Percentiles rank a stretch among this genome's conserved stretches.
These are phyloP conservation scores for Lucilia cuprina DNA, from an alignment of 1,140 invertebrate genomes.

Conservation along the genomic window DNA sequence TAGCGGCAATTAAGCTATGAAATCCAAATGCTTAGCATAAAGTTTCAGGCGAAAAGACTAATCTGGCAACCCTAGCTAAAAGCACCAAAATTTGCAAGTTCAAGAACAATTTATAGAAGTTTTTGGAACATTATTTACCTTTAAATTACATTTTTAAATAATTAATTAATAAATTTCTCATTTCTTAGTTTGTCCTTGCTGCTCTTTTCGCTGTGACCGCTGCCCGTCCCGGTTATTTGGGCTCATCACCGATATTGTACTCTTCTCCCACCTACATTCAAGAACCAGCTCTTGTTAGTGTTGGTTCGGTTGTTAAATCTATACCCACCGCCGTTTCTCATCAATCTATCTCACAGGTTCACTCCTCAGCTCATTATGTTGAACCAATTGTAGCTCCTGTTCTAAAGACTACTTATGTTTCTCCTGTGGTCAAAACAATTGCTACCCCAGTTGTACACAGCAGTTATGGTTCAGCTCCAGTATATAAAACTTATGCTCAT, in stretches of 20 bases:
- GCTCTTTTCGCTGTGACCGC: conserved; percentile 68
- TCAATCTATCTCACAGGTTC: conserved; percentile 62
- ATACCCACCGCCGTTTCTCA: conserved; percentile 64
- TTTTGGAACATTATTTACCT: no score
- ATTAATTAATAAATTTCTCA: no score
- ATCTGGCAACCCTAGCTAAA: no score
- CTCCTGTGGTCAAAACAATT: no score
- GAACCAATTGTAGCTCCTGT: conserved; percentile 39
- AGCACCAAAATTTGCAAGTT: no score
- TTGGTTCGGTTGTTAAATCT: conserved; percentile 56
- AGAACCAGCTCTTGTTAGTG: conserved; percentile 51
- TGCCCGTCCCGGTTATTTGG: conserved; percentile 65
- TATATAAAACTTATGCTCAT: conserved; percentile 43
- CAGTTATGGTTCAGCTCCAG: conserved; percentile 36
- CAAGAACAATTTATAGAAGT: no score
- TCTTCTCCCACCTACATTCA: conserved; percentile 50
- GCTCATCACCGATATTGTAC: conserved; percentile 54
- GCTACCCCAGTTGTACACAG: no score
- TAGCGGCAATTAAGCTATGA: no score
- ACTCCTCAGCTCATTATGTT: conserved; percentile 39
- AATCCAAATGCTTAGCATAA: no score
- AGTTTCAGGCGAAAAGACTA: no score
- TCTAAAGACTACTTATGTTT: conserved; percentile 42
- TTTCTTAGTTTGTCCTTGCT: conserved; percentile 66
- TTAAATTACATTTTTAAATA: no score